Base-by-base conservation (phyloP, 1,140 invertebrate genomes). In the Lineus longissimus region DNA sequence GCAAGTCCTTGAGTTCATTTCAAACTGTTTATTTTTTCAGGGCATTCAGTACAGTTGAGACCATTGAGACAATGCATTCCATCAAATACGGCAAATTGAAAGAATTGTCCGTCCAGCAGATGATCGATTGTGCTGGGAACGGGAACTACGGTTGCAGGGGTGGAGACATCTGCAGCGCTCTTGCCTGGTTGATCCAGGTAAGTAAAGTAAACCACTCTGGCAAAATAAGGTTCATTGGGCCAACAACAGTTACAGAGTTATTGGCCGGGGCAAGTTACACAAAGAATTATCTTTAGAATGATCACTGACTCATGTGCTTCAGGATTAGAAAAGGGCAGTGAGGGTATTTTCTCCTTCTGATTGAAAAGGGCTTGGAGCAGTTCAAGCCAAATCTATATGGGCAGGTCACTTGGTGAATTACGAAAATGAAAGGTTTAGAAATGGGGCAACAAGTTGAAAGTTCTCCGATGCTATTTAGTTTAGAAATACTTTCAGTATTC, bases 31-130 rank as follows among this genome's bases (percentile, higher is more conserved):
- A 59, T 13, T 17, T 61, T 54, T 69, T 15, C 64, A 82, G 82
- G 82, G 92, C 92, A 0, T 92, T 92, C 78, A 91, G 90, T 73
- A 87, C 88, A 0, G 84, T 92, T 0, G 89, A 89, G 73, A 87
- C 87, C 6, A 85, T 89, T 41, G 91, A 94, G 79, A 86, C 89
- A 0, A 91, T 92, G 89, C 81, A 86, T 64, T 89, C 89, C 0
- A 86, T 91, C 17, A 83, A 86, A 69, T 88, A 82, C 51, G 86
- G 87, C 17, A 85, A 83, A 31, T 75, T 91, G 4, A 71, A 83
- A 23, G 66, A 82, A 1, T 84, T 91, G 9, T 92, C 91, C 80
- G 88, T 92, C 13, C 91, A 94, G 82, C 82, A 94, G 86, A 86
- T 90, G 68, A 89, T 94, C 68, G 92, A 95, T 78, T 94, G 92